Evolutionary conservation across 2,797 vertebrate genomes (phyloP), one percentile per base, ranked within the genome.

Genomic region (Pangasius djambal): DNA sequence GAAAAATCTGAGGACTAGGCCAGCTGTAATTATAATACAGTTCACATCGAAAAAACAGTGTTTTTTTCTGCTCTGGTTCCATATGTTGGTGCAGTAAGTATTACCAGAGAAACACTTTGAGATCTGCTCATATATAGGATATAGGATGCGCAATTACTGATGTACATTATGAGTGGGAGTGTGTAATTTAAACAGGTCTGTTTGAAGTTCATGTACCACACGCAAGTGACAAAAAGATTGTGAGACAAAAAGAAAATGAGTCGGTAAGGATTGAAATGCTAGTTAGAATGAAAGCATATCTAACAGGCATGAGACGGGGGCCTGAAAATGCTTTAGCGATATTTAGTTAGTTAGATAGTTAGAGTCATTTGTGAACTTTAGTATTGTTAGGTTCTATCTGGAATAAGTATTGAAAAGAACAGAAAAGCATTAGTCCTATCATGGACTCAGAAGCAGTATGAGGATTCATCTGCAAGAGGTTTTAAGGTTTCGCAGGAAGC

Each of bases 1-100:
- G 31, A 20, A 61, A 59, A 25, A 28, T 77, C 22, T 31, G 6
- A 79, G 6, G 50, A 28, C 10, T 61, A 82, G 55, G 78, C 9
- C 10, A 82, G 79, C n/a, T 81, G 52, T 81, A 37, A 59, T 22
- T 81, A 82, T 61, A 61, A 82, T 37, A 22, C 31, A 37, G n/a
- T 82, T 61, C 20, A 16, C 6, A 40, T 13, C 59, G 20, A 82
- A 61, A 20, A 57, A 61, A 82, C 31, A 12, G 18, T 57, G 44
- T 28, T 74, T 22, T 74, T 6, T 70, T 34, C 16, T 34, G 5
- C 31, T 18, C 67, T 70, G 6, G 7, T 31, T 52, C 28, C 28
- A 55, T 31, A 55, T 16, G 52, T 74, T 31, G 28, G 28, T 65
- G 63, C 63, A 65, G 2, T n/a, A 28, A 65, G 63, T 12, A n/a